A percentile compares a stretch with the other conserved stretches of the same genome.
Conservation (phyloP, 2,888 invertebrate genomes). For the Rotaria sp. region DNA sequence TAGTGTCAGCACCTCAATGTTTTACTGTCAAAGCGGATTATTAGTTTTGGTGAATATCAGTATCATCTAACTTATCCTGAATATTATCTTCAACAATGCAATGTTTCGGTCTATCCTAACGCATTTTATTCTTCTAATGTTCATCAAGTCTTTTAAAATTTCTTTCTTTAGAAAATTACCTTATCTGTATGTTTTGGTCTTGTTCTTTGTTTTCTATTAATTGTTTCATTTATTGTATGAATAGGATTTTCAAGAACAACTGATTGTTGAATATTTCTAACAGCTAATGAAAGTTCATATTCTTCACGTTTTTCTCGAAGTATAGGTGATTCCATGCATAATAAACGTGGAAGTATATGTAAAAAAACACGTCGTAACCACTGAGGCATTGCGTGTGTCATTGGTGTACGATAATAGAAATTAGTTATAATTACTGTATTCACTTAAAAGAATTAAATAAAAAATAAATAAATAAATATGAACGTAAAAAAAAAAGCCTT, state of each 20-base stretch:
- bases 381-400: conserved; percentile 5
- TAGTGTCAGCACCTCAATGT: no score
- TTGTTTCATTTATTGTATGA: not conserved
- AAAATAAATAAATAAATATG: not conserved
- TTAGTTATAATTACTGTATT: conserved; percentile 38
- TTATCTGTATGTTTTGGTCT: not conserved
- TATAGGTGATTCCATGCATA: conserved; percentile 37
- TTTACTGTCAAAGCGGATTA: no score
- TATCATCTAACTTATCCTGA: no score
- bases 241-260: not conserved
- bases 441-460: not conserved
- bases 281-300: not conserved
- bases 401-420: conserved; percentile 36
- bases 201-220: not conserved
- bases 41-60: no score
- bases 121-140: no score
- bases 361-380: conserved; percentile 15
- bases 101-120: no score
- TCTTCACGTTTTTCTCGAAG: not conserved
- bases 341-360: conserved; percentile 30
- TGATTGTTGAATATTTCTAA: not conserved
- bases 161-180: not conserved
- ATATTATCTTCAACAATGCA: no score
- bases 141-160: no score
- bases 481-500: no score